Evolutionary conservation across 2,113 vertebrate genomes (phyloP).

Genomic region (rat (Rattus norvegicus)): GRCr8 NC_086026.1:44922501-44923000

Average conservation of each 20-base stretch:
- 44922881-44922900: background rate
- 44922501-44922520: background rate
- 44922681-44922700: background rate
- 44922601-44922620: background rate
- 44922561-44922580: background rate
- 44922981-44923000: too few relatives aligned
- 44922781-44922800: too few relatives aligned
- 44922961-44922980: too few relatives aligned
- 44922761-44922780: background rate
- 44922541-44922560: background rate
- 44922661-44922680: background rate
- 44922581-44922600: background rate
- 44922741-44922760: background rate
- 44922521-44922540: constrained; percentile 11
- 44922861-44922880: background rate
- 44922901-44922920: background rate
- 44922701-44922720: background rate
- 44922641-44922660: background rate
- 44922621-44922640: background rate
- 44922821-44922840: background rate
- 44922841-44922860: too few relatives aligned
- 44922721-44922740: background rate
- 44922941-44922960: too few relatives aligned
- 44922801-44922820: background rate
- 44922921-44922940: background rate